Evolutionary conservation across 2,113 vertebrate species (phyloP).

Genomic region (Vireo altiloquus): DNA sequence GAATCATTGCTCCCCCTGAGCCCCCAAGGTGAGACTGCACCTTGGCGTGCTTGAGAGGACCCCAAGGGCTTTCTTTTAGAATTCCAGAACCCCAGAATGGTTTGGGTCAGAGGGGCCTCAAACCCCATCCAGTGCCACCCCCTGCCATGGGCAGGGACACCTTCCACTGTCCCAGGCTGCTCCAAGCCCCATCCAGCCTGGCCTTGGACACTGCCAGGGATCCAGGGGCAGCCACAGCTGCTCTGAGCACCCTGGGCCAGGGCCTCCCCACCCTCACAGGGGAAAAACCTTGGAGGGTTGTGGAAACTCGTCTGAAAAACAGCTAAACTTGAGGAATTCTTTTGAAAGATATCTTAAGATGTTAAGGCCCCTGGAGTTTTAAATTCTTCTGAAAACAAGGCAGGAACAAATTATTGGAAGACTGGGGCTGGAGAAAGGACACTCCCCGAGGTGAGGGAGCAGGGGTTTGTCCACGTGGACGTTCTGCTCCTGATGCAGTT

Average conservation of each 20-base stretch:
- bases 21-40: neutral
- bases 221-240: neutral
- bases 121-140: rapidly evolving
- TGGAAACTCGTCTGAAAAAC: neutral
- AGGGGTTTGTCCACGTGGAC: rapidly evolving
- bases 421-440: neutral
- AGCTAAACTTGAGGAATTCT: neutral
- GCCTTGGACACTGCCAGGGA: neutral
- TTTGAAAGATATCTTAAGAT: neutral
- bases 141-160: neutral
- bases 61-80: neutral
- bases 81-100: neutral
- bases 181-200: neutral
- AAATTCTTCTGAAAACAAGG: neutral
- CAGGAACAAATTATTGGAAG: neutral
- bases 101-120: neutral
- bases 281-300: neutral
- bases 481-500: neutral
- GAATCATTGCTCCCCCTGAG: rapidly evolving
- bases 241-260: neutral
- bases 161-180: neutral
- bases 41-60: rapidly evolving
- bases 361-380: neutral
- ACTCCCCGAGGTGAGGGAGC: rapidly evolving
- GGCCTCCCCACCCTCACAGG: neutral